A percentile compares a stretch with the other conserved stretches of the same genome.
Conservation (phyloP, 1,140 invertebrate species). For the Bombus huntii region DNA sequence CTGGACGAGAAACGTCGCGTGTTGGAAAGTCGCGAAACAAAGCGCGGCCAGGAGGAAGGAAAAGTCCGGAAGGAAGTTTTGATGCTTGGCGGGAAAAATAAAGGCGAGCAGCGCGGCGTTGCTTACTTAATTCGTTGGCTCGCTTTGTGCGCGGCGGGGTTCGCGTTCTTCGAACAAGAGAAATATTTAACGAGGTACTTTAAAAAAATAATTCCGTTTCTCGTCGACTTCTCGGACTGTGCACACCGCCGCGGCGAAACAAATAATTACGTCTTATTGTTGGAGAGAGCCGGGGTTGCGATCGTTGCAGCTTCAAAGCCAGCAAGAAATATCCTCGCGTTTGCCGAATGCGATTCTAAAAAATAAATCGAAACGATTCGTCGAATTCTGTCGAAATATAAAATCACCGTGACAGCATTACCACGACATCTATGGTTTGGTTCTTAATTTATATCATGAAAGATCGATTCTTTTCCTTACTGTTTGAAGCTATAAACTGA, state of each 20-base stretch:
- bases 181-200: conserved; percentile 52
- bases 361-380: no score
- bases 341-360: no score
- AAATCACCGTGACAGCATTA: no score
- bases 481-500: no score
- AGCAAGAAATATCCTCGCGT: background rate
- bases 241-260: background rate
- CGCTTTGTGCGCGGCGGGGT: conserved; percentile 19
- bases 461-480: no score
- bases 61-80: conserved; percentile 34
- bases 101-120: conserved; percentile 27
- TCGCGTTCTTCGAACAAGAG: conserved; percentile 18
- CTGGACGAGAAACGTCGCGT: background rate
- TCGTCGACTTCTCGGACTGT: background rate
- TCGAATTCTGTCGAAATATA: no score
- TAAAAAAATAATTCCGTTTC: conserved; percentile 47
- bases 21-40: conserved; percentile 15
- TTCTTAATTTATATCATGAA: no score
- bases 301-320: conserved; percentile 8
- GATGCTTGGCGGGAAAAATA: conserved; percentile 39
- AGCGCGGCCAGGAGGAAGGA: background rate
- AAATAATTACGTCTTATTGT: conserved; percentile 36
- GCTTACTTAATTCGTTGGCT: conserved; percentile 43
- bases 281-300: background rate
- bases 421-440: no score